These are phyloP conservation scores for Eupithecia subfuscata DNA, from an alignment of 2,888 invertebrate genomes.

Conservation along the genomic window DNA sequence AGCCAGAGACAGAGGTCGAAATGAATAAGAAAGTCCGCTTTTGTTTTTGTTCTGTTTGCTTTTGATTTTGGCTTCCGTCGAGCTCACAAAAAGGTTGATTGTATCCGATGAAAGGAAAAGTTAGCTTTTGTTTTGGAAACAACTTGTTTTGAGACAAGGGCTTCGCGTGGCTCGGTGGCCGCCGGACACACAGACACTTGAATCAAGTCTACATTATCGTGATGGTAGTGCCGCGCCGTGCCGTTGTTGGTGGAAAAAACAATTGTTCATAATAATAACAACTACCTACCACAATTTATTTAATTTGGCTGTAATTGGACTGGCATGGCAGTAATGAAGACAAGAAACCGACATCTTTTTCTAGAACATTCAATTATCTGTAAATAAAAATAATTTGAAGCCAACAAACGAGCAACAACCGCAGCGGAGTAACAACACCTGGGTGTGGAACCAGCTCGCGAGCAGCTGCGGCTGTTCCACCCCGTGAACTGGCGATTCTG, in stretches of 20 bases:
- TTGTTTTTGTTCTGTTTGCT: slow-evolving; percentile 18
- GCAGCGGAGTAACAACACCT: neutral
- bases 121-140: slow-evolving; percentile 29
- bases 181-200: no score
- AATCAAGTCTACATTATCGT: no score
- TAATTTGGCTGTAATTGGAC: neutral
- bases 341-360: neutral
- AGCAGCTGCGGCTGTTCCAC: neutral
- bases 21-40: slow-evolving; percentile 44
- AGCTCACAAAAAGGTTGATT: slow-evolving; percentile 40
- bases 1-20: slow-evolving; percentile 35
- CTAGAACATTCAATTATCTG: slow-evolving; percentile 4
- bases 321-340: neutral
- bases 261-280: neutral
- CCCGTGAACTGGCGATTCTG: no score
- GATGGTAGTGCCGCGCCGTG: no score
- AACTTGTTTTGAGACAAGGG: neutral
- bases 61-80: slow-evolving; percentile 37
- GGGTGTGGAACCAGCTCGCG: neutral
- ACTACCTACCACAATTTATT: neutral
- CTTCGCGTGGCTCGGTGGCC: neutral
- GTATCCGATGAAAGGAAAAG: slow-evolving; percentile 41
- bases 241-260: neutral
- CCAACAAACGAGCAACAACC: neutral
- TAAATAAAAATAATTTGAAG: neutral